Evolutionary conservation across 2,113 vertebrate genomes (phyloP).

Genomic region (Nycticebus coucang): DNA sequence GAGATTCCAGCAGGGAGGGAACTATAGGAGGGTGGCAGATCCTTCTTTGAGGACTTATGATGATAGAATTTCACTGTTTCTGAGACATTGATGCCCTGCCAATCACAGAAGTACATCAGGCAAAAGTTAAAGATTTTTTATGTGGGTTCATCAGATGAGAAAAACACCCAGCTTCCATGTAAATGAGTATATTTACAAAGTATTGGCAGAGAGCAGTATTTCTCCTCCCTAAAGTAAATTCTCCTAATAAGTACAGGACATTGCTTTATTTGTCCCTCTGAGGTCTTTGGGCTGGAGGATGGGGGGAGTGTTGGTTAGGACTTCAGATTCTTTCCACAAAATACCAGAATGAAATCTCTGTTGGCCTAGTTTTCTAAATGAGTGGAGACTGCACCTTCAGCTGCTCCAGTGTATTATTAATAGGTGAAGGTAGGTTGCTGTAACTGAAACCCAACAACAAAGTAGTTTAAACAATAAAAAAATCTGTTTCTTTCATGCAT

Average conservation of each 20-base stretch:
- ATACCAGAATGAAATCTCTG: not conserved
- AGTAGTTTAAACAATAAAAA: conserved; percentile 1
- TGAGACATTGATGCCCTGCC: not conserved
- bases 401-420: not conserved
- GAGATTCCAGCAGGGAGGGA: not conserved
- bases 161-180: not conserved
- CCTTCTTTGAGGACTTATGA: not conserved
- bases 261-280: not conserved
- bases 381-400: not conserved
- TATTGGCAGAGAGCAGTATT: not conserved
- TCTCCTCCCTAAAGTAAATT: not conserved
- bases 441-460: not conserved
- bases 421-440: not conserved
- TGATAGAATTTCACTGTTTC: not conserved
- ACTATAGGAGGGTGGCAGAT: not conserved
- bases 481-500: not conserved
- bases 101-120: conserved; percentile 4
- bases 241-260: not conserved
- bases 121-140: conserved; percentile 42
- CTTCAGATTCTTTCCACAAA: not conserved
- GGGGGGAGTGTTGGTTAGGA: not conserved
- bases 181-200: conserved; percentile 14
- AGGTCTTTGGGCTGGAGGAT: not conserved
- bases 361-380: conserved; percentile 29
- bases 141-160: not conserved